Evolutionary conservation across 92 coral and sea anemone genomes (phyloP).

Genomic region (Epizoanthus illoricatus): DNA sequence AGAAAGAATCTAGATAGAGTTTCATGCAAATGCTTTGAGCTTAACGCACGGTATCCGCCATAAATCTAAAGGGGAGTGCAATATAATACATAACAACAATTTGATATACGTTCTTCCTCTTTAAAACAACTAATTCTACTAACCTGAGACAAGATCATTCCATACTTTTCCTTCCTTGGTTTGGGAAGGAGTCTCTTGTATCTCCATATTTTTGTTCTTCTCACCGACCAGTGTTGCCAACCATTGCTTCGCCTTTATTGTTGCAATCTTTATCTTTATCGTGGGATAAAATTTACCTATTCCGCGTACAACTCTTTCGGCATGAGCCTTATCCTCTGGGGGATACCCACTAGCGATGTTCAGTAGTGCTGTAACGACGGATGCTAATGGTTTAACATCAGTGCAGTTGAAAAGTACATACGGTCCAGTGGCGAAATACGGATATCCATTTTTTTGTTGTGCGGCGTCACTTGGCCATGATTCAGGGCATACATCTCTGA

Average conservation of each 20-base stretch:
- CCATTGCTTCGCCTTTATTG: neutral
- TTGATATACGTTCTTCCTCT: no score
- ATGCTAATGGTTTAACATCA: neutral
- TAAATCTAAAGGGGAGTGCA: no score
- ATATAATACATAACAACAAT: no score
- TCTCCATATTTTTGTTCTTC: neutral
- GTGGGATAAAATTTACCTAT: neutral
- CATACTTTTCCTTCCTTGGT: neutral
- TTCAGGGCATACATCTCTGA: neutral
- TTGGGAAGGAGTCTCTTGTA: neutral
- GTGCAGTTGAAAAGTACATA: neutral
- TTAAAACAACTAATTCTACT: neutral
- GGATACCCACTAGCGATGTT: neutral
- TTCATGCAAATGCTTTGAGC: no score
- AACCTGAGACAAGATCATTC: slow-evolving; percentile 1
- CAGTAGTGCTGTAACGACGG: slow-evolving; percentile 1
- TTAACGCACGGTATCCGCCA: no score
- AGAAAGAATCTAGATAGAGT: no score
- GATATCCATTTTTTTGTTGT: neutral
- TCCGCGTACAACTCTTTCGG: neutral
- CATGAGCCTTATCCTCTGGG: neutral
- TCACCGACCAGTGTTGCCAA: neutral
- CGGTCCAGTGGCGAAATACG: neutral
- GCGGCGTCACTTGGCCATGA: neutral
- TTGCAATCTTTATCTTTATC: neutral